phyloP scores from a whole-genome alignment of 2,113 vertebrate genomes.

The Aplodontia rufa region DNA sequence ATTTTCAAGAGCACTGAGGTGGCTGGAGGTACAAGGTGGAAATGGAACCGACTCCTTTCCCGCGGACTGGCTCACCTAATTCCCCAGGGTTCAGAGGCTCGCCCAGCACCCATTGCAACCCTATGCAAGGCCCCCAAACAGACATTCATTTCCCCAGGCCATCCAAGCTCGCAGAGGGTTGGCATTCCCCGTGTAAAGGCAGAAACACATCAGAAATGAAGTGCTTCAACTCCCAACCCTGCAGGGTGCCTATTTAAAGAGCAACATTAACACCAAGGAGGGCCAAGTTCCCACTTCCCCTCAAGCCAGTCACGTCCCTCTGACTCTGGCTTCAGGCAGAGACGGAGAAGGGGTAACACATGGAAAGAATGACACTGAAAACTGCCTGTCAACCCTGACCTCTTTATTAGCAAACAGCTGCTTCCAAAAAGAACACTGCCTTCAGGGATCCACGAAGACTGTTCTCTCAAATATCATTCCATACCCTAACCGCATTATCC shows the following conservation, averaged over 20 bases:
- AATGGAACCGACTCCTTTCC: neutral
- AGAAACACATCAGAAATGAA: neutral
- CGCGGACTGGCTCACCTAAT: rapidly evolving
- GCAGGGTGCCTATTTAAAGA: neutral
- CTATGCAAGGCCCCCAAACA: rapidly evolving
- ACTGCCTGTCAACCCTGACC: neutral
- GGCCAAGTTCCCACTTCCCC: neutral
- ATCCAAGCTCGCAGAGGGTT: no score
- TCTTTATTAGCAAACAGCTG: constrained; percentile 71
- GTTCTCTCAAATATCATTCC: neutral
- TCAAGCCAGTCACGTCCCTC: neutral
- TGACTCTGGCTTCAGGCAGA: neutral
- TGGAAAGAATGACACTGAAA: constrained; percentile 32
- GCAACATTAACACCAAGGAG: neutral
- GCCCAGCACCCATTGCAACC: neutral
- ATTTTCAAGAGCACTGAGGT: neutral
- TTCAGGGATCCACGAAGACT: neutral
- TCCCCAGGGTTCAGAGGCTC: neutral
- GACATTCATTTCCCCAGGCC: neutral
- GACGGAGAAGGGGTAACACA: neutral
- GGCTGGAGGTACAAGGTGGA: neutral
- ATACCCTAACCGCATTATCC: neutral
- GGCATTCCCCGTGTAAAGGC: neutral
- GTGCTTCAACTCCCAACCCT: neutral
- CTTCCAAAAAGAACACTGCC: constrained; percentile 16